A percentile compares a stretch with the other conserved stretches of the same genome.
These are phyloP conservation scores for Antheraea pernyi DNA, from an alignment of 1,140 invertebrate genomes.

Conservation along the genomic window DNA sequence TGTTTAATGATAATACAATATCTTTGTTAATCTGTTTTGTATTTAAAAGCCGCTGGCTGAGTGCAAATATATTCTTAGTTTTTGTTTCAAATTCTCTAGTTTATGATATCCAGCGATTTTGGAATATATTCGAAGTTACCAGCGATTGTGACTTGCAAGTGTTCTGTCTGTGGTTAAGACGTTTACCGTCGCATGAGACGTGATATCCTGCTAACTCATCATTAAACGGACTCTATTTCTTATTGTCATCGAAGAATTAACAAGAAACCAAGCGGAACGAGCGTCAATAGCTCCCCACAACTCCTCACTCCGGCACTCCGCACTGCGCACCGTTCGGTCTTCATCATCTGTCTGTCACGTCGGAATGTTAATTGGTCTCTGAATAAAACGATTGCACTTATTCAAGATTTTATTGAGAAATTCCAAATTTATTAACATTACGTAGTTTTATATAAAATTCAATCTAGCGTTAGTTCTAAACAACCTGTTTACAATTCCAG, in stretches of 20 bases:
- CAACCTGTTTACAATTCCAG: constrained; percentile 62
- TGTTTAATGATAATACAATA: too few species aligned
- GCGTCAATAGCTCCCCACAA: not conserved
- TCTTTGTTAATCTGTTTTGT: too few species aligned
- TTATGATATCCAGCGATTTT: too few species aligned
- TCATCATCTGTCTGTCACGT: not conserved
- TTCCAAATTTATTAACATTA: constrained; percentile 66
- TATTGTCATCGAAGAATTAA: not conserved
- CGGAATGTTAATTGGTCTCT: not conserved
- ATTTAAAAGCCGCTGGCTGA: too few species aligned
- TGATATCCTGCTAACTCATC: not conserved
- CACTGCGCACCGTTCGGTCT: not conserved
- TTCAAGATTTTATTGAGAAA: constrained; percentile 63
- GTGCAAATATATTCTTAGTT: too few species aligned
- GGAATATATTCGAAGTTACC: too few species aligned
- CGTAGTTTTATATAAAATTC: constrained; percentile 59
- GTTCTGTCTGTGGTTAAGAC: too few species aligned
- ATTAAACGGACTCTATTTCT: not conserved
- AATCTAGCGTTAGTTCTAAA: constrained; percentile 70
- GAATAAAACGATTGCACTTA: constrained; percentile 19
- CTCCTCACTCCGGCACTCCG: not conserved
- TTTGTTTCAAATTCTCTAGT: too few species aligned
- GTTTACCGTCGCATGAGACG: too few species aligned
- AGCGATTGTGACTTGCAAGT: too few species aligned
- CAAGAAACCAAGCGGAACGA: not conserved